A percentile compares a stretch with the other conserved stretches of the same genome.
These are phyloP conservation scores for Drosophila colorata DNA, from an alignment of 2,888 invertebrate species.

Conservation along the genomic window DNA sequence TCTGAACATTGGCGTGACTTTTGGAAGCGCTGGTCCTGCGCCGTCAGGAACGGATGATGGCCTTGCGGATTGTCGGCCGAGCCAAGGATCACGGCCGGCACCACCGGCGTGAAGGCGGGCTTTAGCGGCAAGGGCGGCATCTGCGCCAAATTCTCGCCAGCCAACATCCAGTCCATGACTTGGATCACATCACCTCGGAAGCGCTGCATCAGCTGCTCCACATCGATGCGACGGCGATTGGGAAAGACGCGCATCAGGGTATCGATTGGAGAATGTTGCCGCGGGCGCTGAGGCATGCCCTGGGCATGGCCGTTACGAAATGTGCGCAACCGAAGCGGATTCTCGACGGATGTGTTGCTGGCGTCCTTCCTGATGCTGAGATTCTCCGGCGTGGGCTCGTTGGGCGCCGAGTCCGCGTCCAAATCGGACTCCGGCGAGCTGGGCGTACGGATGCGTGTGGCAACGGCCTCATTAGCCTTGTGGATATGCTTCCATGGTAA, in stretches of 20 bases:
- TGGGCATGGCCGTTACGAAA: conserved; percentile 83
- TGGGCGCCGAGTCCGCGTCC: conserved; percentile 85
- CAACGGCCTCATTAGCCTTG: conserved; percentile 84
- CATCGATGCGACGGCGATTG: conserved; percentile 92
- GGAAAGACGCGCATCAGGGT: conserved; percentile 96
- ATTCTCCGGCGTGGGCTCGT: conserved; percentile 91
- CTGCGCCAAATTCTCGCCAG: conserved; percentile 86
- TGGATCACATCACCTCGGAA: conserved; percentile 96
- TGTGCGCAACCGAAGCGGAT: conserved; percentile 82
- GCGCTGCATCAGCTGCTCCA: conserved; percentile 93
- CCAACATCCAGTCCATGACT: conserved; percentile 96
- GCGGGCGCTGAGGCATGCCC: conserved; percentile 83
- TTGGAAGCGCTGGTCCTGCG: conserved; percentile 90
- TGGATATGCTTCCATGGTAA: conserved; percentile 70
- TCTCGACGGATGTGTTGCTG: conserved; percentile 84
- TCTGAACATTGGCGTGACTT: no score
- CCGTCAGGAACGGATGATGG: conserved; percentile 86
- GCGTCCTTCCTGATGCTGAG: conserved; percentile 90
- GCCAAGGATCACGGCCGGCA: no score
- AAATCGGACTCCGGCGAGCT: conserved; percentile 85
- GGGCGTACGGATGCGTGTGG: conserved; percentile 85
- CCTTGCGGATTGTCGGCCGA: conserved; percentile 82
- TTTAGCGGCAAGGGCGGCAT: no score
- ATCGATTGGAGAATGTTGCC: conserved; percentile 92
- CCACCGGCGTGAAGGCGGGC: no score